Evolutionary conservation across 2,888 invertebrate genomes (phyloP).

Genomic region (Brachylomia viminalis): DNA sequence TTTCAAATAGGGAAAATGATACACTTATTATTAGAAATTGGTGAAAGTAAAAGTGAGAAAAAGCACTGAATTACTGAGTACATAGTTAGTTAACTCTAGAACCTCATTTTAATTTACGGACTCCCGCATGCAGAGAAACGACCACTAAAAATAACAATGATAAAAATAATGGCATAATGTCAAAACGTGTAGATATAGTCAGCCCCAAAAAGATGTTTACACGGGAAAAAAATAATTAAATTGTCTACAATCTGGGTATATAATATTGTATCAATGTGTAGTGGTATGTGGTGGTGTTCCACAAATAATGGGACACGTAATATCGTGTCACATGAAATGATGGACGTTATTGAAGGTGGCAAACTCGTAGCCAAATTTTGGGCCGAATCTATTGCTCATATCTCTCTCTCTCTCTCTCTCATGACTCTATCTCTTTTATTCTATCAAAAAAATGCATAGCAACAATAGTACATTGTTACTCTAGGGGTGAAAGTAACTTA

Average conservation of each 20-base stretch:
- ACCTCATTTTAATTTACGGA: not conserved
- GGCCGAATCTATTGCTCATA: too few relatives aligned
- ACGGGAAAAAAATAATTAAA: not conserved
- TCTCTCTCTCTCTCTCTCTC: too few relatives aligned
- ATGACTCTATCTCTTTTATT: too few relatives aligned
- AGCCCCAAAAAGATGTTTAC: not conserved
- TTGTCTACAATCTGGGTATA: not conserved
- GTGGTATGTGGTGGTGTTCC: not conserved
- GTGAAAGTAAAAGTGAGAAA: not conserved
- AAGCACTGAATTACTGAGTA: not conserved
- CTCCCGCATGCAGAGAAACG: not conserved
- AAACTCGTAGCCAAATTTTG: not conserved
- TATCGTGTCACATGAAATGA: not conserved
- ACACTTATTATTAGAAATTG: not conserved
- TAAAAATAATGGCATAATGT: not conserved
- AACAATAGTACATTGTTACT: too few relatives aligned
- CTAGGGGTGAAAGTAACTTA: too few relatives aligned
- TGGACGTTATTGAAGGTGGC: too few relatives aligned
- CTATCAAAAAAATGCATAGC: not conserved
- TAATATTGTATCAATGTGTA: too few relatives aligned
- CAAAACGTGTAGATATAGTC: not conserved
- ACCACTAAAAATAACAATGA: conserved; percentile 1
- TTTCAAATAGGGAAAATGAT: not conserved
- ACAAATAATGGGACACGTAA: not conserved
- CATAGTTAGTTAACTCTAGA: not conserved